Conservation (phyloP, 2,797 vertebrate species). For the Gouania willdenowi region DNA sequence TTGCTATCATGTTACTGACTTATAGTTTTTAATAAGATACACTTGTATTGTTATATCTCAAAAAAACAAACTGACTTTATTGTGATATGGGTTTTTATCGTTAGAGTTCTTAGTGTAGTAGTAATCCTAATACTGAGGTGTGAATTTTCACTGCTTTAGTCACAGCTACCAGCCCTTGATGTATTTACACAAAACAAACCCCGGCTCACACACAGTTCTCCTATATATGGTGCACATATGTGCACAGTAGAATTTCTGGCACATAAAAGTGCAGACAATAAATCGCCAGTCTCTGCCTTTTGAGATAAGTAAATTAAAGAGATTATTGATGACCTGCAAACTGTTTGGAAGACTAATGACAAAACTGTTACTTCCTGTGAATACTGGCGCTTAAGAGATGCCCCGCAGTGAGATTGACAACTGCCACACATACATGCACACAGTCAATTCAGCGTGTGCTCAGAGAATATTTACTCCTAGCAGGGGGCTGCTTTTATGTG, state of each 20-base stretch:
- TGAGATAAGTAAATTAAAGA: slow-evolving; percentile 88
- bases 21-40: no score
- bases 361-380: slow-evolving; percentile 84
- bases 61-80: no score
- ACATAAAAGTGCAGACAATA: slow-evolving; percentile 66
- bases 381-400: slow-evolving; percentile 78
- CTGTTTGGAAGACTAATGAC: slow-evolving; percentile 89
- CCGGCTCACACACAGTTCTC: neutral
- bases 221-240: slow-evolving; percentile 54
- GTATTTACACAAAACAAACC: slow-evolving; percentile 14
- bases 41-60: no score
- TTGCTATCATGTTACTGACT: no score
- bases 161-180: neutral
- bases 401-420: slow-evolving; percentile 74
- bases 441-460: slow-evolving; percentile 44
- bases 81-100: no score
- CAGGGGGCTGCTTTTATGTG: slow-evolving; percentile 77
- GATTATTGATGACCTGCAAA: slow-evolving; percentile 90
- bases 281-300: slow-evolving; percentile 72
- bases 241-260: slow-evolving; percentile 54
- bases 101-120: no score
- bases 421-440: slow-evolving; percentile 52
- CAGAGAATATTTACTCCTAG: slow-evolving; percentile 78
- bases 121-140: no score
- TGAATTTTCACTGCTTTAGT: neutral